A percentile compares a stretch with the other conserved stretches of the same genome.
Conservation (phyloP, 2,113 vertebrate genomes). For the Plotosus lineatus region DNA sequence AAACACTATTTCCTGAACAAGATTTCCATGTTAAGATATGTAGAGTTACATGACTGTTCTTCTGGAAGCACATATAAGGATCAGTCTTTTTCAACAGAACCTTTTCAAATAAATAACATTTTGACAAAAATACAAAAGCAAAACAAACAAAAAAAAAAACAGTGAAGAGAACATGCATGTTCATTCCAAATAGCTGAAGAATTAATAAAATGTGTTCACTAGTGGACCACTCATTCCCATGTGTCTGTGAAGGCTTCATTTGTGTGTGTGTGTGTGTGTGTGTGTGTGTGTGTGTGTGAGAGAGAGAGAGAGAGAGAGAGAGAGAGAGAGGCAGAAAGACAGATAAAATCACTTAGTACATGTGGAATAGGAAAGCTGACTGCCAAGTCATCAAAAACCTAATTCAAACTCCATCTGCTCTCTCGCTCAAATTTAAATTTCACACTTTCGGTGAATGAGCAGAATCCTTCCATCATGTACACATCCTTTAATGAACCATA, state of each 20-base stretch:
- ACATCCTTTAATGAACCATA: not conserved
- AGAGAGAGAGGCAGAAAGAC: slow-evolving; percentile 1
- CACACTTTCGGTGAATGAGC: slow-evolving; percentile 74
- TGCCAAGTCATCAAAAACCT: slow-evolving; percentile 60
- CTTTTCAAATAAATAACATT: not conserved
- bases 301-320: not conserved
- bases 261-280: slow-evolving; percentile 4
- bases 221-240: not conserved
- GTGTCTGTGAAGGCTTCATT: slow-evolving; percentile 2
- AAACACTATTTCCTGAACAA: slow-evolving; percentile 1
- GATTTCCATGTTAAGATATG: not conserved
- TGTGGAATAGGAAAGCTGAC: slow-evolving; percentile 46
- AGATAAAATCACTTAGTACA: slow-evolving; percentile 34
- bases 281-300: not conserved
- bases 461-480: slow-evolving; percentile 55
- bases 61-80: not conserved
- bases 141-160: not conserved
- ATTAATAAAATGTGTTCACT: not conserved
- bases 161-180: not conserved
- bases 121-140: too few relatives aligned
- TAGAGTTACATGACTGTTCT: not conserved
- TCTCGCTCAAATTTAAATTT: slow-evolving; percentile 62
- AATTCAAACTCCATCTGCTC: slow-evolving; percentile 77
- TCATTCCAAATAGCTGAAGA: not conserved
- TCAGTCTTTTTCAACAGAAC: not conserved